phyloP scores from a whole-genome alignment of 30 jellyfish, hydroid and myxozoan species.

The Turritopsis rubra region DNA sequence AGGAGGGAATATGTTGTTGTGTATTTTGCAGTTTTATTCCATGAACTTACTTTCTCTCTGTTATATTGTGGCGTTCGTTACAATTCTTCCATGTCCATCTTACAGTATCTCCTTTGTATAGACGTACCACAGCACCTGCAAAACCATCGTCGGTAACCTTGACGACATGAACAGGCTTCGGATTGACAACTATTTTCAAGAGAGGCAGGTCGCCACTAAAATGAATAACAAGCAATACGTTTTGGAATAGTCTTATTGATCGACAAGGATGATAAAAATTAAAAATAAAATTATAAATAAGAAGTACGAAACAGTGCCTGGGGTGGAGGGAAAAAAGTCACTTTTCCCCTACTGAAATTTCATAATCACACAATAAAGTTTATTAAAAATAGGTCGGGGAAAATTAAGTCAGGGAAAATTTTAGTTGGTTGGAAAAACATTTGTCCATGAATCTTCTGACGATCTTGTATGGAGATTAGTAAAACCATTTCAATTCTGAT shows the following conservation, averaged over 20 bases:
- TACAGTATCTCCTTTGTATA: conserved; percentile 41
- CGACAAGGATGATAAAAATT: no score
- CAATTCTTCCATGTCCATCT: conserved; percentile 46
- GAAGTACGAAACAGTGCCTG: neutral
- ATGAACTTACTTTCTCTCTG: conserved; percentile 21
- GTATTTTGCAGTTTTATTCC: neutral
- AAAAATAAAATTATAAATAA: no score
- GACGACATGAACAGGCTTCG: conserved; percentile 43
- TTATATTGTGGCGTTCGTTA: conserved; percentile 29
- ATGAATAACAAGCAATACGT: neutral
- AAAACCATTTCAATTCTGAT: no score
- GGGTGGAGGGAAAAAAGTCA: neutral
- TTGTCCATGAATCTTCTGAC: no score
- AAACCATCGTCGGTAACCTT: conserved; percentile 41
- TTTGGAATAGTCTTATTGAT: neutral
- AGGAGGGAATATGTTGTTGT: no score
- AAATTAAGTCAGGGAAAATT: neutral
- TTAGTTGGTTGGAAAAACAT: no score
- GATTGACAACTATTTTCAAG: conserved; percentile 33
- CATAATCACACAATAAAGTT: no score
- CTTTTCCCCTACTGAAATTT: no score
- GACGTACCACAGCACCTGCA: conserved; percentile 42
- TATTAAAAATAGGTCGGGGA: no score
- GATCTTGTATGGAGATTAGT: no score
- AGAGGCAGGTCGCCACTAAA: conserved; percentile 33